Percentiles rank a stretch among this genome's conserved stretches.
These are phyloP conservation scores for Actinia tenebrosa DNA, from an alignment of 64 coral and sea anemone species.

Conservation along the genomic window DNA sequence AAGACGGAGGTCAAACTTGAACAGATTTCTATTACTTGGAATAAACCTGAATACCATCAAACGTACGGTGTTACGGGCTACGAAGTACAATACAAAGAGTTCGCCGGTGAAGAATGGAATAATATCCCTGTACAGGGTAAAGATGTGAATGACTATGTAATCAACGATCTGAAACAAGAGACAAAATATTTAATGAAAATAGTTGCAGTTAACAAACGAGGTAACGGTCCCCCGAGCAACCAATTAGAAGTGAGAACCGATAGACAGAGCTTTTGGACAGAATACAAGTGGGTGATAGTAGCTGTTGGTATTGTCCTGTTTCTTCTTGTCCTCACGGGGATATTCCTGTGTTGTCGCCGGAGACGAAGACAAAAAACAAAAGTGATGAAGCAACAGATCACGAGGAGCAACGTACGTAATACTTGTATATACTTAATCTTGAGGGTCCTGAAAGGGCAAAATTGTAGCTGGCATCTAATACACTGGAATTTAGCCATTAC, in stretches of 20 bases:
- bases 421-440: not conserved
- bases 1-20: conserved; percentile 25
- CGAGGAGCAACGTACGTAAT: conserved; percentile 10
- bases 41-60: conserved; percentile 35
- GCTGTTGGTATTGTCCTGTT: conserved; percentile 27
- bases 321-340: conserved; percentile 36
- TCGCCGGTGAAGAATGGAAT: conserved; percentile 27
- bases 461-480: too few relatives aligned
- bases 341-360: conserved; percentile 40
- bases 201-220: conserved; percentile 60
- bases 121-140: conserved; percentile 14
- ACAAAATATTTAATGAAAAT: conserved; percentile 43
- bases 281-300: not conserved
- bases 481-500: too few relatives aligned
- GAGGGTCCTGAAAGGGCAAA: too few relatives aligned
- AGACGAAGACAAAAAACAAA: conserved; percentile 18
- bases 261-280: conserved; percentile 2
- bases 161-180: conserved; percentile 39
- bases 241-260: conserved; percentile 36
- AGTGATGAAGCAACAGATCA: not conserved
- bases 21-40: conserved; percentile 44
- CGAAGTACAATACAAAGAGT: conserved; percentile 56
- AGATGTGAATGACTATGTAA: conserved; percentile 29
- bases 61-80: conserved; percentile 54
- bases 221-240: conserved; percentile 38